Evolutionary conservation across 2,113 vertebrate genomes (phyloP).

Genomic region (Cololabis saira): DNA sequence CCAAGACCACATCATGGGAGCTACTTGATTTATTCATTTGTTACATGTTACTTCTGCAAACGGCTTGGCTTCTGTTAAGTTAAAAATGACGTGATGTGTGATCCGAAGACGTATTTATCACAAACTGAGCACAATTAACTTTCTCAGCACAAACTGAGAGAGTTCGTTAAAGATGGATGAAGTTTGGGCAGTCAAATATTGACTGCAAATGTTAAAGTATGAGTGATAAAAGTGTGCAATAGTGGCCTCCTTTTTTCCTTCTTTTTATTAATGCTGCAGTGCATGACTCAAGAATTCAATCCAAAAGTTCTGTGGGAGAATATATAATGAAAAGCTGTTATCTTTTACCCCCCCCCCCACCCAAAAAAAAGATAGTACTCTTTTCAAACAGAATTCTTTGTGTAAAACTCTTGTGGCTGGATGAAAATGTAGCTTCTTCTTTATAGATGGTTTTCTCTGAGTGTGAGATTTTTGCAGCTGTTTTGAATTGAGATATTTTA

Average conservation of each 20-base stretch:
- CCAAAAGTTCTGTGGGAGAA: neutral
- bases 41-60: too few relatives aligned
- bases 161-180: neutral
- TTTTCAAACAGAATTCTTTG: slow-evolving; percentile 5
- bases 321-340: slow-evolving; percentile 18
- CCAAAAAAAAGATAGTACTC: neutral
- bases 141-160: too few relatives aligned
- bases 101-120: too few relatives aligned
- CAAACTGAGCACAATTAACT: too few relatives aligned
- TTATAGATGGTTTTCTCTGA: neutral
- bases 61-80: too few relatives aligned
- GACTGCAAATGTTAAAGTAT: neutral
- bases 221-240: neutral
- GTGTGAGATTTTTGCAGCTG: neutral
- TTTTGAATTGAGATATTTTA: neutral
- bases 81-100: too few relatives aligned
- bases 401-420: neutral
- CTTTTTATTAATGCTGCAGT: neutral
- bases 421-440: slow-evolving; percentile 10
- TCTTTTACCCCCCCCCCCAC: slow-evolving; percentile 1
- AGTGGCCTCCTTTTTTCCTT: neutral
- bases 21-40: too few relatives aligned
- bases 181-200: neutral
- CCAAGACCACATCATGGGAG: too few relatives aligned
- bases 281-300: neutral